phyloP scores from a whole-genome alignment of 2,888 invertebrate species.

The Tipula vernalis region DNA sequence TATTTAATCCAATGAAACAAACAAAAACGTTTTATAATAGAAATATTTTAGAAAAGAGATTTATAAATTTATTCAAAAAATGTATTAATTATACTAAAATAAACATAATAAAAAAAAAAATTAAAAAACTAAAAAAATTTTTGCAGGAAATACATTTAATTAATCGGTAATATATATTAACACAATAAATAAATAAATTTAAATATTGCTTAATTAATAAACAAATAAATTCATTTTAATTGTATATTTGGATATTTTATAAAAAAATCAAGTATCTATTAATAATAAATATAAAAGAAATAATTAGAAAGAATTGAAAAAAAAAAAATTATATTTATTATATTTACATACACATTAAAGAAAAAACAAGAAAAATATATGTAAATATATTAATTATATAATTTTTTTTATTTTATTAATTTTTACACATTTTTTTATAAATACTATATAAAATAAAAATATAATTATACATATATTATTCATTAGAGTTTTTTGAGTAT shows the following conservation, averaged over 20 bases:
- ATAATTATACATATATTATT: background rate
- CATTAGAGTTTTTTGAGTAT: background rate
- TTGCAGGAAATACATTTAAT: background rate
- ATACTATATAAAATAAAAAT: background rate
- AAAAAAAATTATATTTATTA: background rate
- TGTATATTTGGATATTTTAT: conserved; percentile 4
- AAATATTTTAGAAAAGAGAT: background rate
- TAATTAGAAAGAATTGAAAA: background rate
- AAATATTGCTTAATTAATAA: conserved; percentile 4
- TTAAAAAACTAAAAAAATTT: background rate
- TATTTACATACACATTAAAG: background rate
- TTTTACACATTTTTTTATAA: background rate
- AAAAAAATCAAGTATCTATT: background rate
- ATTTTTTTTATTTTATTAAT: background rate
- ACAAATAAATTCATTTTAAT: background rate
- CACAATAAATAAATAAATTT: background rate
- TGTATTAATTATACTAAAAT: background rate
- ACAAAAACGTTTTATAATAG: background rate
- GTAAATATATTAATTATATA: conserved; percentile 4
- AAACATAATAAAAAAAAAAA: background rate
- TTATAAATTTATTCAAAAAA: background rate
- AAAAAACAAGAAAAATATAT: background rate
- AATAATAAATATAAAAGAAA: background rate
- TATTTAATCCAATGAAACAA: background rate
- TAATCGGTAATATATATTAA: background rate